Percentiles rank a stretch among this genome's conserved stretches.
Evolutionary conservation across 2,797 vertebrate species (phyloP).

Genomic region (Melanotaenia maccullochi): DNA sequence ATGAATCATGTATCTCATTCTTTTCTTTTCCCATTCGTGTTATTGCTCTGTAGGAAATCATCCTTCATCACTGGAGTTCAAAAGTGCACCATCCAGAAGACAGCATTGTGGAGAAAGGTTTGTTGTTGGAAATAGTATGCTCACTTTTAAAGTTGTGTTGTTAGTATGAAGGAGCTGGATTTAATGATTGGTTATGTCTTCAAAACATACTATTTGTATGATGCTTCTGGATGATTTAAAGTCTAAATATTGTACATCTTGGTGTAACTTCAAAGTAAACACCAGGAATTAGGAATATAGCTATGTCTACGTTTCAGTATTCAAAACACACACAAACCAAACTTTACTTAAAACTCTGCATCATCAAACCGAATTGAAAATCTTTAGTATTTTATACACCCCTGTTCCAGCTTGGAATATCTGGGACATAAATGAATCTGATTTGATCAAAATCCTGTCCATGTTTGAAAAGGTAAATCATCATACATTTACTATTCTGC

Average conservation of each 20-base stretch:
- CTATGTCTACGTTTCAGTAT: neutral
- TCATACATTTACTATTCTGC: neutral
- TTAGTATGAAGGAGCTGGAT: neutral
- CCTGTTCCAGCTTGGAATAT: neutral
- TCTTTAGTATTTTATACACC: neutral
- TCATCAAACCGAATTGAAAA: neutral
- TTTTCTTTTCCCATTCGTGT: conserved; percentile 39
- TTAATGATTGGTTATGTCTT: neutral
- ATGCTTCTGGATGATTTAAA: neutral
- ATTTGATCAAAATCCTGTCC: neutral
- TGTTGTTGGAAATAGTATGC: conserved; percentile 34
- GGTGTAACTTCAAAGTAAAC: conserved; percentile 5
- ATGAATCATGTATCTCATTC: conserved; percentile 14
- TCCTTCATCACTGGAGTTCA: conserved; percentile 48
- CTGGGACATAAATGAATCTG: neutral
- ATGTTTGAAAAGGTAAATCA: neutral
- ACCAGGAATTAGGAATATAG: neutral
- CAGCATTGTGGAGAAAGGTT: conserved; percentile 61
- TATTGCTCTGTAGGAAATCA: conserved; percentile 50
- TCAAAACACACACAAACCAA: neutral
- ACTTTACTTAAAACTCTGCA: neutral
- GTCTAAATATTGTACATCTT: neutral
- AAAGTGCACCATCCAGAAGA: conserved; percentile 51
- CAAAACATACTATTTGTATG: neutral
- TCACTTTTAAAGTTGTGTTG: neutral